Percentiles rank a stretch among this genome's conserved stretches.
Evolutionary conservation across 2,797 vertebrate species (phyloP).

Genomic region (Syngnathus rostellatus): DNA sequence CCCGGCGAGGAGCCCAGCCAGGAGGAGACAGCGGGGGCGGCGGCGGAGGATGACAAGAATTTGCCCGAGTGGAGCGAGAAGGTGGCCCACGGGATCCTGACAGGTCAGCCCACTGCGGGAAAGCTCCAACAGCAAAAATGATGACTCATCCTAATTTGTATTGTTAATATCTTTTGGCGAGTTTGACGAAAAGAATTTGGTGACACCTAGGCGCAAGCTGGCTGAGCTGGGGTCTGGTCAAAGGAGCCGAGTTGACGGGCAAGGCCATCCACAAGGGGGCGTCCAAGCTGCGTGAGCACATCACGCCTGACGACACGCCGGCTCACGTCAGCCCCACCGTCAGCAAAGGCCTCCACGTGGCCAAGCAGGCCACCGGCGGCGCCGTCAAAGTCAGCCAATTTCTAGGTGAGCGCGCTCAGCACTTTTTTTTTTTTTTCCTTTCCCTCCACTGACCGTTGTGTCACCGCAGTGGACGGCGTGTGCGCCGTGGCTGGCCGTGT

Average conservation of each 20-base stretch:
- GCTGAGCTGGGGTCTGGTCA: slow-evolving; percentile 93
- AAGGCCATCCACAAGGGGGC: slow-evolving; percentile 95
- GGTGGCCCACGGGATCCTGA: slow-evolving; percentile 87
- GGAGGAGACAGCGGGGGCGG: slow-evolving; percentile 61
- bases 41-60: slow-evolving; percentile 62
- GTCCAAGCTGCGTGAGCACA: slow-evolving; percentile 88
- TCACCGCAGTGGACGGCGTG: slow-evolving; percentile 83
- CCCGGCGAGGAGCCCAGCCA: slow-evolving; percentile 49
- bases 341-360: slow-evolving; percentile 84
- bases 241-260: slow-evolving; percentile 92
- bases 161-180: too few species aligned
- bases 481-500: slow-evolving; percentile 83
- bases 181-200: not conserved
- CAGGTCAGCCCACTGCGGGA: slow-evolving; percentile 68
- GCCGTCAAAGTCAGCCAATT: slow-evolving; percentile 98
- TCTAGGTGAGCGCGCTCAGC: slow-evolving; percentile 71
- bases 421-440: slow-evolving; percentile 12
- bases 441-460: slow-evolving; percentile 13
- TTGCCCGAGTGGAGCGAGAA: slow-evolving; percentile 97
- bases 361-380: slow-evolving; percentile 92
- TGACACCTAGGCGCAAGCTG: slow-evolving; percentile 83
- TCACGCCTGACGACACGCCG: slow-evolving; percentile 92
- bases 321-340: slow-evolving; percentile 84
- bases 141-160: too few species aligned
- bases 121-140: too few species aligned